phyloP scores from a whole-genome alignment of 2,113 vertebrate genomes.

The Cavia aperea region DNA sequence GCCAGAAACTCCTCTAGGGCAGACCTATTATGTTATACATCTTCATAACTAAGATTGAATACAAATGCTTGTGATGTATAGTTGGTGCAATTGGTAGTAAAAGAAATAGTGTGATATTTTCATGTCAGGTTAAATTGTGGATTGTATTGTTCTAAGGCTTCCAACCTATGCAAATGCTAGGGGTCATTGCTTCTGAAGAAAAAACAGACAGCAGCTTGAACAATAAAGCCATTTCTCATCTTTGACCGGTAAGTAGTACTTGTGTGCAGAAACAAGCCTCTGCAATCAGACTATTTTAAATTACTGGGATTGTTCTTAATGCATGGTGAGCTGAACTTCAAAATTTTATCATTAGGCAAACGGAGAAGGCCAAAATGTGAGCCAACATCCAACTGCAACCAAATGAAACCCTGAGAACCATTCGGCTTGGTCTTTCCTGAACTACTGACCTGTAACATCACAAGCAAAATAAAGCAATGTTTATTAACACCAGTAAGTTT shows the following conservation, averaged over 20 bases:
- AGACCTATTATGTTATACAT: neutral
- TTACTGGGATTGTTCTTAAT: neutral
- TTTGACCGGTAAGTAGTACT: neutral
- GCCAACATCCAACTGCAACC: neutral
- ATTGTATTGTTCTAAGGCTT: neutral
- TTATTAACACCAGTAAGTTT: neutral
- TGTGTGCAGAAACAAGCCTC: neutral
- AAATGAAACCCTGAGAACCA: neutral
- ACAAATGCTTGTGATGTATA: neutral
- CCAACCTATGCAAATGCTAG: neutral
- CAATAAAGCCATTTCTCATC: neutral
- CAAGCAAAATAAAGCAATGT: neutral
- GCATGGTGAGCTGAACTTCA: neutral
- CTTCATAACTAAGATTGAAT: neutral
- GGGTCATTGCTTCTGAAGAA: neutral
- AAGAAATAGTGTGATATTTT: neutral
- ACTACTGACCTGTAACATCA: neutral
- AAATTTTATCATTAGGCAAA: neutral
- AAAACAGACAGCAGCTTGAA: neutral
- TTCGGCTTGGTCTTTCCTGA: neutral
- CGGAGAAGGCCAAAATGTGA: neutral
- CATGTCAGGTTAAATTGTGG: neutral
- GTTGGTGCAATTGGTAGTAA: neutral
- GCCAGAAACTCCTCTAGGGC: neutral
- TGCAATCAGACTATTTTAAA: neutral